These are phyloP conservation scores for Achatina immaculata DNA, from an alignment of 1,140 invertebrate species.

Conservation along the genomic window DNA sequence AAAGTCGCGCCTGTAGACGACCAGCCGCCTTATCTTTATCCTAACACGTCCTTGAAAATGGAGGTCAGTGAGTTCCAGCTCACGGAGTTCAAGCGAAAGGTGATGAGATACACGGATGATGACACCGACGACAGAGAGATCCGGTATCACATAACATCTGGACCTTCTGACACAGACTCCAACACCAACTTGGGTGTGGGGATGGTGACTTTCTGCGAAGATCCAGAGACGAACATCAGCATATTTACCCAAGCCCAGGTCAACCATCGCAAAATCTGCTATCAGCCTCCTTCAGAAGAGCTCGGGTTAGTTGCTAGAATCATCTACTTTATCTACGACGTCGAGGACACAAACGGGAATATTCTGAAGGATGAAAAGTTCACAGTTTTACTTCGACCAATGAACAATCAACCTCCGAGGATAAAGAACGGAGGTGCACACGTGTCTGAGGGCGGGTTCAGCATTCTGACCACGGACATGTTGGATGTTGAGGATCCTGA, in stretches of 20 bases:
- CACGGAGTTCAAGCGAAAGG: constrained; percentile 63
- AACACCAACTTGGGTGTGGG: constrained; percentile 64
- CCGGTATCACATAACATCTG: constrained; percentile 57
- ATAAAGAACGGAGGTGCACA: constrained; percentile 63
- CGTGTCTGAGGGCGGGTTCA: constrained; percentile 66
- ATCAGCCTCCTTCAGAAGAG: constrained; percentile 67
- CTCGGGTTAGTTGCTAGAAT: constrained; percentile 67
- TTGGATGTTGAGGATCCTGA: constrained; percentile 69
- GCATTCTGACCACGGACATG: constrained; percentile 58
- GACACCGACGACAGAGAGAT: constrained; percentile 66
- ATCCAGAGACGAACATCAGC: constrained; percentile 51
- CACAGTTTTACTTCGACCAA: constrained; percentile 65
- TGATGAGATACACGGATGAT: constrained; percentile 67
- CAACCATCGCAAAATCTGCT: constrained; percentile 71
- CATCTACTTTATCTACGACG: constrained; percentile 68
- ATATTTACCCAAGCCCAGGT: constrained; percentile 70
- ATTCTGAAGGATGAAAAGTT: constrained; percentile 65
- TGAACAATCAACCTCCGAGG: constrained; percentile 70
- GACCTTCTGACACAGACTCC: constrained; percentile 66
- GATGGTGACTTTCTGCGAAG: constrained; percentile 65
- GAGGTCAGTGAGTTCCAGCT: constrained; percentile 68
- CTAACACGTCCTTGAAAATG: constrained; percentile 63
- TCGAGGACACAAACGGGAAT: constrained; percentile 69
- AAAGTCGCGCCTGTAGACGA: constrained; percentile 68
- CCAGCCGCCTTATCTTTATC: constrained; percentile 66